Evolutionary conservation across 1,140 invertebrate species (phyloP), one percentile per base, ranked within the genome.

Genomic region (Bathynomus jamesi): DNA sequence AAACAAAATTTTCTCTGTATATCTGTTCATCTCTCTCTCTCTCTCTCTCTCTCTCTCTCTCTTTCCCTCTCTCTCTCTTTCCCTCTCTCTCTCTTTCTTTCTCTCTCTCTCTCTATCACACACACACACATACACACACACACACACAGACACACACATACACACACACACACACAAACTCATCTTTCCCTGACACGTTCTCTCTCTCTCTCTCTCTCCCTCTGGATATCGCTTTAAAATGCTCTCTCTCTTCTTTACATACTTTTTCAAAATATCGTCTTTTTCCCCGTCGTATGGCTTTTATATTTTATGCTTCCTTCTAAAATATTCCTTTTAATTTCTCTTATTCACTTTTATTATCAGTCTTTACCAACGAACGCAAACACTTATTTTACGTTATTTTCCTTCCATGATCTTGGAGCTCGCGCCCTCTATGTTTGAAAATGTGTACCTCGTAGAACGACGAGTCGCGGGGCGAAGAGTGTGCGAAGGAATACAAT

Each of bases 21-120:
- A 31, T n/a, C n/a, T n/a, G n/a, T n/a, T n/a, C n/a, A n/a, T 13
- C 8, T 32, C 11, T 21, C 53, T 28, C 17, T 61, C 40, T 69
- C 53, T 28, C 25, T 29, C 21, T 27, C 21, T 27, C 46, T 46
- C 17, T 25, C 46, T 32, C 32, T 32, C 29, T 24, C 28, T n/a
- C 62, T 65, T n/a, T 25, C n/a, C 17, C n/a, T 63, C 27, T 53
- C 4, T 24, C 0, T 28, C 31, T 32, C 63, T 46, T 31, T 53
- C 69, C 40, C 61, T 70, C 69, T 65, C 61, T 65, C 62, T 64
- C 62, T 70, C 69, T 65, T 63, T 65, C 62, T 46, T 62, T 65
- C 61, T 65, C 29, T 28, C 62, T 53, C 31, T 21, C 25, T 27
- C 10, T 5, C 29, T 60, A 24, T 24, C 25, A 17, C 21, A 5